Conservation (phyloP, 2,113 vertebrate genomes). For the Xenus cinereus region DNA sequence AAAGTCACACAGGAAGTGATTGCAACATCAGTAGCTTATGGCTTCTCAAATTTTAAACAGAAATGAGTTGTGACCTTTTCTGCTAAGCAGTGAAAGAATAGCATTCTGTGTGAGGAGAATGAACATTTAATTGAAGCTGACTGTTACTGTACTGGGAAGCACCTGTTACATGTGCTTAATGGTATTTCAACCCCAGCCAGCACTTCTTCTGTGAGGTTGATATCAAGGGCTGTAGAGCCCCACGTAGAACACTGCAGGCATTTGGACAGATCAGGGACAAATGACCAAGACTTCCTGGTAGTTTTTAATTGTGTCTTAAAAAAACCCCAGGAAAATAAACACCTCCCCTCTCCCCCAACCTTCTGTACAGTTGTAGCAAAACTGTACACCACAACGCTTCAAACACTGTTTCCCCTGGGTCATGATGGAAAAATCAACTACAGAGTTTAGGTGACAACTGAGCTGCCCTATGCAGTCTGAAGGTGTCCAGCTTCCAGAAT, state of each 20-base stretch:
- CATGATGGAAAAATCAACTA: background rate
- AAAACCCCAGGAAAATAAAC: background rate
- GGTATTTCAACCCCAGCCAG: background rate
- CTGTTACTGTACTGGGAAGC: background rate
- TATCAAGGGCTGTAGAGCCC: background rate
- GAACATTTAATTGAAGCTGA: conserved; percentile 12
- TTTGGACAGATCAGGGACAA: background rate
- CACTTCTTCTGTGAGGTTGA: background rate
- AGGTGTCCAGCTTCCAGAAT: background rate
- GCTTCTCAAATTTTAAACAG: background rate
- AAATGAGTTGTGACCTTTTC: conserved; percentile 27
- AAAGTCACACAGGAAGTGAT: background rate
- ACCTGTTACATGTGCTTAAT: background rate
- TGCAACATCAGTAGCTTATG: background rate
- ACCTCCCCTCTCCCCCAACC: fast-evolving
- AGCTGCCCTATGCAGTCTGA: background rate
- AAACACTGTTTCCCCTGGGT: background rate
- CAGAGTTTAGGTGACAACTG: background rate
- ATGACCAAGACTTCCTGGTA: background rate
- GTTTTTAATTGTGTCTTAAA: background rate
- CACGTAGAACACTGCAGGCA: background rate
- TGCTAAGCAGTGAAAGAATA: background rate
- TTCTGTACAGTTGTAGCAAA: background rate
- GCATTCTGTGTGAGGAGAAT: background rate
- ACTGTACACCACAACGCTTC: background rate